Evolutionary conservation across 2,797 vertebrate genomes (phyloP), one percentile per base, ranked within the genome.

Genomic region (Alca torda): DNA sequence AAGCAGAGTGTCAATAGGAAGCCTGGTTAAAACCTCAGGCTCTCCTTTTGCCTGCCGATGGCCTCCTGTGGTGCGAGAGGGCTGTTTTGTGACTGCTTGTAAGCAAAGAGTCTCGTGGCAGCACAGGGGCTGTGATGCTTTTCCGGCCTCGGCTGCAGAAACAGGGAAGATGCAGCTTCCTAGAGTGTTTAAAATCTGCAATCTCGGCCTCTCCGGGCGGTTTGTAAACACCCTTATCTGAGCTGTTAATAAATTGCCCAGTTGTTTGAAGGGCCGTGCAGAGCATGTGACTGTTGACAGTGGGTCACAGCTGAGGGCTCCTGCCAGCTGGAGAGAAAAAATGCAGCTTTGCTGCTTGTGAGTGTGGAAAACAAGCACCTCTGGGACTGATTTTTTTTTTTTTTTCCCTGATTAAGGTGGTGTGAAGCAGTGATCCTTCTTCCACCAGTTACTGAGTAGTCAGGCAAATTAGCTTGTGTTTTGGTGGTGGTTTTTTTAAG

Each of bases 221-320:
- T 46, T 35, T 31, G 80, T 88, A 95, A 96, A 95, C 89, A 90
- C 33, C 50, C 89, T 94, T 96, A 95, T 95, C 96, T 74, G 63
- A 67, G 79, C 76, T 25, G 89, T 86, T 96, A 77, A 93, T 95
- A 61, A 95, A 95, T 88, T 15, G 85, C 94, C 45, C 53, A 16
- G 85, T 94, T 94, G 95, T 95, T 89, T 84, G 91, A 63, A 93
- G 67, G 90, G 74, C 93, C 86, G 74, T 7, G 10, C 35, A 7
- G 65, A 88, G 79, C 94, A 94, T 91, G 96, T 97, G 95, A 97
- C 93, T 92, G 84, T 20, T 89, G 92, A 72, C 88, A 84, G 88
- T 45, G 86, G 94, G 83, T 93, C 91, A 74, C 72, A 78, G 76
- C 91, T 70, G 70, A 89, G 85, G 46, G 53, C 3, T 94, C 41